Conservation (phyloP, 2,888 invertebrate genomes). For the Leptinotarsa tumamoca region DNA sequence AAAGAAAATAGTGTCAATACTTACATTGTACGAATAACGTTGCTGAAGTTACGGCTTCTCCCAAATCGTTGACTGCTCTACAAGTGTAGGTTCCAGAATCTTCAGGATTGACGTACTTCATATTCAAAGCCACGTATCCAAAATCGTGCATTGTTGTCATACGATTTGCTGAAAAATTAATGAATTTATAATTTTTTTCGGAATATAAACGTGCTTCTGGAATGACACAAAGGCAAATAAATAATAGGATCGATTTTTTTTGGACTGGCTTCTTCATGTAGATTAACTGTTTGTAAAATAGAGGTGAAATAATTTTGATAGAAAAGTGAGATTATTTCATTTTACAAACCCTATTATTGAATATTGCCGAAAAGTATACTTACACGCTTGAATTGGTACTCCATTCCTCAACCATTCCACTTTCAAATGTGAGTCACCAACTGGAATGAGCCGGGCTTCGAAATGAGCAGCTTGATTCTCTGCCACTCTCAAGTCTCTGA, state of each 20-base stretch:
- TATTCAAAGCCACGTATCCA: conserved; percentile 94
- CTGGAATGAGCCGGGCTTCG: conserved; percentile 93
- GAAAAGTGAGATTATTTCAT: neutral
- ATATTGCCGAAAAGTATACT: conserved; percentile 60
- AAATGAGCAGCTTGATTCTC: conserved; percentile 95
- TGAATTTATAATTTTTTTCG: neutral
- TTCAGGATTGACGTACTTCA: conserved; percentile 94
- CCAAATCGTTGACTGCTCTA: conserved; percentile 90
- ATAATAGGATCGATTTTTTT: too few relatives aligned
- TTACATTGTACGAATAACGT: conserved; percentile 89
- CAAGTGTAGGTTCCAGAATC: conserved; percentile 98
- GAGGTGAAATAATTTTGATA: too few relatives aligned
- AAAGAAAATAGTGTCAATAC: conserved; percentile 55
- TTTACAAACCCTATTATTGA: neutral
- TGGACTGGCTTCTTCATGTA: too few relatives aligned
- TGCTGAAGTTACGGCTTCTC: conserved; percentile 95
- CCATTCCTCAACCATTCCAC: conserved; percentile 96
- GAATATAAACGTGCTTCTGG: neutral
- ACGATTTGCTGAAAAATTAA: conserved; percentile 77
- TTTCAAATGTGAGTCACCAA: conserved; percentile 91
- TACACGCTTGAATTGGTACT: conserved; percentile 89
- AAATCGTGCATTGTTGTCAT: conserved; percentile 97
- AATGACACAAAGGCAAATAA: neutral
- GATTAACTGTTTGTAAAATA: too few relatives aligned
- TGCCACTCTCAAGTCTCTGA: conserved; percentile 85